Evolutionary conservation across 2,888 invertebrate species (phyloP).

Genomic region (Choristoneura rosaceana): DNA sequence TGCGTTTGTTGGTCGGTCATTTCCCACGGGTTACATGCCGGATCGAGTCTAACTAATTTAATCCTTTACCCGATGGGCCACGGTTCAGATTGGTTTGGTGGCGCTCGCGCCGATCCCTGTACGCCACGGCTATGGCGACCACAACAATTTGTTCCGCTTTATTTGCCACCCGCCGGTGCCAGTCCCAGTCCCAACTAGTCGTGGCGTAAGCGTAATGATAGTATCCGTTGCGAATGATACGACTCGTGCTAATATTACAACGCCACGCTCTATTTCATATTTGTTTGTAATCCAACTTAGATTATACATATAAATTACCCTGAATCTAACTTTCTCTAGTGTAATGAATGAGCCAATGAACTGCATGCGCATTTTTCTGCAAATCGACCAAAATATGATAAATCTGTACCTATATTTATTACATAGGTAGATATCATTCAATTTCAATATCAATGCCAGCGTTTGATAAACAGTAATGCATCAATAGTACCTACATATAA

Average conservation of each 20-base stretch:
- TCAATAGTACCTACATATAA: no score
- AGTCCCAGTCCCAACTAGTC: conserved; percentile 20
- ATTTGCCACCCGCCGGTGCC: conserved; percentile 56
- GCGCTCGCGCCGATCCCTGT: conserved; percentile 50
- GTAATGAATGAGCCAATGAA: background rate
- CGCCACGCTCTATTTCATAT: background rate
- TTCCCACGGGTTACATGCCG: conserved; percentile 58
- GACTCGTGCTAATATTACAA: background rate
- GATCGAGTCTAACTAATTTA: conserved; percentile 33
- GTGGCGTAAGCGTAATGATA: conserved; percentile 34
- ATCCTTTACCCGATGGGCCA: conserved; percentile 49
- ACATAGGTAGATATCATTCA: no score
- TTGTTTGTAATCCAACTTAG: background rate
- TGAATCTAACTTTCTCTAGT: background rate
- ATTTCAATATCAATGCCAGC: background rate
- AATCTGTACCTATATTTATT: background rate
- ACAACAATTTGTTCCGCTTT: conserved; percentile 66
- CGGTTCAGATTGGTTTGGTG: conserved; percentile 54
- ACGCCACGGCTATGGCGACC: conserved; percentile 51
- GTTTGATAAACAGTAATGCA: background rate
- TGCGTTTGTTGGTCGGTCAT: conserved; percentile 46
- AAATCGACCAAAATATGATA: conserved; percentile 18
- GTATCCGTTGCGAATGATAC: conserved; percentile 41
- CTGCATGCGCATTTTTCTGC: background rate
- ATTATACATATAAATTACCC: background rate